Evolutionary conservation across 2,797 vertebrate genomes (phyloP), one percentile per base, ranked within the genome.

Genomic region (Acrossocheilus fasciatus): DNA sequence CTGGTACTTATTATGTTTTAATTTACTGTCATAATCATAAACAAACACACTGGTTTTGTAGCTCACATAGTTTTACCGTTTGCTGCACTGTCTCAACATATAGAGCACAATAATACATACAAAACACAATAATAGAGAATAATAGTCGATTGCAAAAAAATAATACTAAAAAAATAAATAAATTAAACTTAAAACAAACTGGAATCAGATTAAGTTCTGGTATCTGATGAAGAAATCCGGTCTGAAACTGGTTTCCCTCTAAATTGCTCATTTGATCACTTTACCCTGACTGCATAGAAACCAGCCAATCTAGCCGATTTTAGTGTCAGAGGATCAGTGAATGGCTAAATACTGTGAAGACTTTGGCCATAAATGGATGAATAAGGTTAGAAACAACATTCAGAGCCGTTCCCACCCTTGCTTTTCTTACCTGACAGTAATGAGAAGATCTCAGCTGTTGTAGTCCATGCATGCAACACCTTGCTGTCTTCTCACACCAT

Each of bases 391-490:
- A 74, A 72, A 54, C 72, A 9, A 20, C 74, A 23, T 76, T 14
- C 6, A 20, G 5, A 23, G 3, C 6, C 17, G 6, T 54, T 2
- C 12, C 15, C n/a, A 50, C 2, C 2, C 50, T 77, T 57, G 34
- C 30, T 41, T 54, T n/a, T 57, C 20, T 57, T 77, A 77, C 75
- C 75, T 57, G 75, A 15, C 20, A 9, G 6, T 39, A 77, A 15
- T 57, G 34, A 39, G 74, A 54, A 39, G 74, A 77, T n/a, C 50
- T 57, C 50, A 39, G 75, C 75, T 77, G 50, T 34, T 9, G 75
- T 6, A 8, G 4, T n/a, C 52, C 30, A 76, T 39, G 10, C 74
- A 15, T 23, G 50, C 36, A 36, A 39, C 50, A 57, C 74, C 74
- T 77, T 3, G 1, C 50, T 36, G 30, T 54, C 39, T 77, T 75